Conservation (phyloP, 2,888 invertebrate species). For the Caenorhabditis zanzibari region DNA sequence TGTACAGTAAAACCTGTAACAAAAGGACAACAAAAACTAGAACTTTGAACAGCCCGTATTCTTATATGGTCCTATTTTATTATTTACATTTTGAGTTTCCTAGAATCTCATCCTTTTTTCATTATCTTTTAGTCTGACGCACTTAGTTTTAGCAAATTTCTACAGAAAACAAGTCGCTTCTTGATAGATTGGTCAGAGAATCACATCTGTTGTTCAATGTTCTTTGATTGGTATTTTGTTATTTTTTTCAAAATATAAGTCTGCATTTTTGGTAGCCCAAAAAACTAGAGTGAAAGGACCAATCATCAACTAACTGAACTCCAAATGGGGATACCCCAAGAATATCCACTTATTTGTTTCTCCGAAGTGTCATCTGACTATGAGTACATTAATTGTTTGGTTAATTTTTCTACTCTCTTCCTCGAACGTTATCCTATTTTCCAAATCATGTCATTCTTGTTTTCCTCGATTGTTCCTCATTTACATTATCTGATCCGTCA, state of each 20-base stretch:
- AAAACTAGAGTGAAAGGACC: background rate
- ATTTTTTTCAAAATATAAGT: background rate
- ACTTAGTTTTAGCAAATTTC: background rate
- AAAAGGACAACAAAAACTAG: no score
- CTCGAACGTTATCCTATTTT: conserved; percentile 31
- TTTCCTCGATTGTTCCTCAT: conserved; percentile 6
- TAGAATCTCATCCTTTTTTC: no score
- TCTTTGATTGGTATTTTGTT: background rate
- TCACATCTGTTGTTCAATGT: background rate
- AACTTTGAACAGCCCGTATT: no score
- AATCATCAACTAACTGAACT: conserved; percentile 1
- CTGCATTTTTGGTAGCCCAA: background rate
- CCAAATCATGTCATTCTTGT: conserved; percentile 3
- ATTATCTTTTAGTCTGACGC: background rate
- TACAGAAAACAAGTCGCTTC: background rate
- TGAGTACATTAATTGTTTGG: conserved; percentile 36
- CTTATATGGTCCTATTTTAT: no score
- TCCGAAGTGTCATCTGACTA: conserved; percentile 13
- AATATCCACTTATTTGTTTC: background rate
- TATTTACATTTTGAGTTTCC: no score
- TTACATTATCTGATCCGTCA: conserved; percentile 22
- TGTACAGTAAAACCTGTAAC: no score
- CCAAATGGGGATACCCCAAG: background rate
- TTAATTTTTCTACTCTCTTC: conserved; percentile 25
- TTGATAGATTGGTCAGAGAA: conserved; percentile 1